Evolutionary conservation across 2,888 invertebrate genomes (phyloP).

Genomic region (Lepetodrilus schrolli): DNA sequence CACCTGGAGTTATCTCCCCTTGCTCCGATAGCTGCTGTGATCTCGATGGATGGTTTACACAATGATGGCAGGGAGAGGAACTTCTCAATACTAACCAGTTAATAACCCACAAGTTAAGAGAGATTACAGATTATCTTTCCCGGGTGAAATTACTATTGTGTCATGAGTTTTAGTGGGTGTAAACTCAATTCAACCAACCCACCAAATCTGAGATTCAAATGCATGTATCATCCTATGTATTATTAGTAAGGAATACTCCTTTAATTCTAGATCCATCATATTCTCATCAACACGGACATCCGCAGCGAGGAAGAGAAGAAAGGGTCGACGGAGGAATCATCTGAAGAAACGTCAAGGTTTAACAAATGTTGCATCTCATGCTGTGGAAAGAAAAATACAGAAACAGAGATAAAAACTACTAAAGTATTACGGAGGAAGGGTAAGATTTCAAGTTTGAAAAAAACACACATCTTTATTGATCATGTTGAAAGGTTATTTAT

Average conservation of each 20-base stretch:
- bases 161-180: not conserved
- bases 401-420: not conserved
- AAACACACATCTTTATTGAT: not conserved
- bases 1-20: too few relatives aligned
- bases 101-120: too few relatives aligned
- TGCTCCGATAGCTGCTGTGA: too few relatives aligned
- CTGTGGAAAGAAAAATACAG: not conserved
- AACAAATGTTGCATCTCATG: not conserved
- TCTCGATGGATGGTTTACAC: too few relatives aligned
- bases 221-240: too few relatives aligned
- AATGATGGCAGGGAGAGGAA: too few relatives aligned
- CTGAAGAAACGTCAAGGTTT: constrained; percentile 4
- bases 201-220: too few relatives aligned
- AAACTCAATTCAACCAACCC: not conserved
- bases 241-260: too few relatives aligned
- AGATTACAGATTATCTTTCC: too few relatives aligned
- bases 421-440: constrained; percentile 32
- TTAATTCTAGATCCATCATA: constrained; percentile 67
- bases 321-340: constrained; percentile 41
- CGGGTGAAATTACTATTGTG: not conserved
- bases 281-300: constrained; percentile 72
- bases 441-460: not conserved
- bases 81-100: too few relatives aligned
- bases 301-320: constrained; percentile 51
- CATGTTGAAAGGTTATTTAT: not conserved